These are phyloP conservation scores for Cybosia mesomella DNA, from an alignment of 2,888 invertebrate genomes.

Conservation along the genomic window DNA sequence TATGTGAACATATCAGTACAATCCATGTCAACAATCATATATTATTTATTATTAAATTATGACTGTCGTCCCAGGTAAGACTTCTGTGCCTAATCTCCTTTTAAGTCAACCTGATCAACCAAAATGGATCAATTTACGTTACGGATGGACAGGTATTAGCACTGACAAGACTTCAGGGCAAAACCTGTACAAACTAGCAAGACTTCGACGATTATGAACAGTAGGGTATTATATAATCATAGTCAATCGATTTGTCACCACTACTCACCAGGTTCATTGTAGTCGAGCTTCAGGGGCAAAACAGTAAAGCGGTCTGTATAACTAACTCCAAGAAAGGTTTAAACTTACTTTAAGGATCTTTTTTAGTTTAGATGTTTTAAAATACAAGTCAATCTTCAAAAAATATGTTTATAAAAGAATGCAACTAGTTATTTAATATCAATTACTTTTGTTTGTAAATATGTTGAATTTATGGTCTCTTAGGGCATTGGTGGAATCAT, in stretches of 20 bases:
- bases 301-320: background rate
- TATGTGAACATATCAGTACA: background rate
- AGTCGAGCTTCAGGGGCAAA: background rate
- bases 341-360: background rate
- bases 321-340: background rate
- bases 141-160: background rate
- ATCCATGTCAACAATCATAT: too few relatives aligned
- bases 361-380: background rate
- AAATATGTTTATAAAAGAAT: background rate
- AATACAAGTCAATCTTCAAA: background rate
- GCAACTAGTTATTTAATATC: background rate
- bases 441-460: background rate
- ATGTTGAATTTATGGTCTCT: background rate
- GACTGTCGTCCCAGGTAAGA: background rate
- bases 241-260: background rate
- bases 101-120: constrained; percentile 1
- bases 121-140: background rate
- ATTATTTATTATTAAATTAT: background rate
- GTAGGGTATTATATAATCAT: background rate
- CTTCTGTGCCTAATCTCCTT: constrained; percentile 5
- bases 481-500: background rate
- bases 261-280: background rate
- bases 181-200: background rate
- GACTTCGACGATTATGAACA: background rate
- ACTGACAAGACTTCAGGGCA: constrained; percentile 10